Conservation (phyloP, 2,888 invertebrate species). For the Zaprionus lineosus region DNA sequence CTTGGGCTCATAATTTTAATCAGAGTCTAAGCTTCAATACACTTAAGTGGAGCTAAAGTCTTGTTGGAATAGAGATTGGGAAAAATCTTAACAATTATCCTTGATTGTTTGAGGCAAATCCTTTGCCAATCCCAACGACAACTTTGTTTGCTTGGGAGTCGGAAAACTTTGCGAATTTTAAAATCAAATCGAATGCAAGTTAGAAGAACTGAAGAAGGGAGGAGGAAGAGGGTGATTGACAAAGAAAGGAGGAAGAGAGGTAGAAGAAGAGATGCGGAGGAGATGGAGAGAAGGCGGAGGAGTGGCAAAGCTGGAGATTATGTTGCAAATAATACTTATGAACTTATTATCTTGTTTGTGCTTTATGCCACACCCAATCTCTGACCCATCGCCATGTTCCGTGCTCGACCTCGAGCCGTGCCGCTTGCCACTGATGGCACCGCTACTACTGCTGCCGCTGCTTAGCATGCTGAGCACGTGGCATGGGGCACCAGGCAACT, state of each 20-base stretch:
- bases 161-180: slow-evolving; percentile 61
- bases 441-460: slow-evolving; percentile 18
- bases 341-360: slow-evolving; percentile 78
- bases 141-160: slow-evolving; percentile 24
- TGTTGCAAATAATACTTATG: slow-evolving; percentile 74
- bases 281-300: background rate
- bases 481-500: slow-evolving; percentile 40
- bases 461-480: slow-evolving; percentile 72
- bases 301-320: slow-evolving; percentile 47
- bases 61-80: slow-evolving; percentile 30
- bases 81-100: slow-evolving; percentile 59
- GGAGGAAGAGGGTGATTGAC: background rate
- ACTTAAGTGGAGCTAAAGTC: slow-evolving; percentile 30
- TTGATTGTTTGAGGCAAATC: slow-evolving; percentile 37
- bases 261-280: background rate
- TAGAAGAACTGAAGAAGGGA: background rate
- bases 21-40: slow-evolving; percentile 7
- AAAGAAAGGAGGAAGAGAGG: background rate
- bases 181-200: slow-evolving; percentile 55
- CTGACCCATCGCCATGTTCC: slow-evolving; percentile 7
- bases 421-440: slow-evolving; percentile 1
- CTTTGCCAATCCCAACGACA: slow-evolving; percentile 33
- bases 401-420: slow-evolving; percentile 14
- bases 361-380: slow-evolving; percentile 36
- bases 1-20: slow-evolving; percentile 15